Evolutionary conservation across 2,888 invertebrate genomes (phyloP), one percentile per base, ranked within the genome.

Genomic region (Pandemis cinnamomeana): DNA sequence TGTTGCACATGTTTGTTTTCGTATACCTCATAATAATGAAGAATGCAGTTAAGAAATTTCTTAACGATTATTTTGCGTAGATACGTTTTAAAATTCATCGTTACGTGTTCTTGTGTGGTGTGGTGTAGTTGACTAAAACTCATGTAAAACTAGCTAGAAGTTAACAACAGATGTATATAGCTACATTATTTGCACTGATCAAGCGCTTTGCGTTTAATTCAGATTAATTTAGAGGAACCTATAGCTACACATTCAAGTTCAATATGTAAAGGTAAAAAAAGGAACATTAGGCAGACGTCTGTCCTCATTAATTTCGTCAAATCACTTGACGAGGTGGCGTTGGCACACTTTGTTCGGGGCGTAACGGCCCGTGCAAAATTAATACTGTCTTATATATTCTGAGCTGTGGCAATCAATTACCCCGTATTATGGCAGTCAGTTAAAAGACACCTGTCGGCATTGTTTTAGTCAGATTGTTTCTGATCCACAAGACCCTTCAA

Each of bases 381-480:
- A 36, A 64, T 58, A 58, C 27, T 27, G 10, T 58, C 27, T 13
- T 20, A 15, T 58, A 15, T 58, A 63, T 41, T 58, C 48, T 48
- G 27, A 51, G 62, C 68, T 48, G 15, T 51, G 36, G 69, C 51
- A 73, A 73, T 73, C 69, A 73, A 70, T 73, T 44, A 73, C 73
- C 46, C 20, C 55, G 13, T 63, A 64, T 42, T 62, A 61, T 51
- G 36, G 44, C 70, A 61, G 44, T 44, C 20, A n/a, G 46, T 68
- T 44, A 58, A 44, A 68, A 71, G 77, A 80, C 86, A 86, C 84
- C 85, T 86, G 85, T 84, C 82, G 72, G 82, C 83, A 83, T 84
- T 83, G 85, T 84, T 87, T 84, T 84, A 82, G 83, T 89, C 83
- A 84, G 86, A 87, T 88, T 89, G 84, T 89, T 91, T 91, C 91